Conservation (phyloP, 2,113 vertebrate genomes). For the Ammodramus savannarum region DNA sequence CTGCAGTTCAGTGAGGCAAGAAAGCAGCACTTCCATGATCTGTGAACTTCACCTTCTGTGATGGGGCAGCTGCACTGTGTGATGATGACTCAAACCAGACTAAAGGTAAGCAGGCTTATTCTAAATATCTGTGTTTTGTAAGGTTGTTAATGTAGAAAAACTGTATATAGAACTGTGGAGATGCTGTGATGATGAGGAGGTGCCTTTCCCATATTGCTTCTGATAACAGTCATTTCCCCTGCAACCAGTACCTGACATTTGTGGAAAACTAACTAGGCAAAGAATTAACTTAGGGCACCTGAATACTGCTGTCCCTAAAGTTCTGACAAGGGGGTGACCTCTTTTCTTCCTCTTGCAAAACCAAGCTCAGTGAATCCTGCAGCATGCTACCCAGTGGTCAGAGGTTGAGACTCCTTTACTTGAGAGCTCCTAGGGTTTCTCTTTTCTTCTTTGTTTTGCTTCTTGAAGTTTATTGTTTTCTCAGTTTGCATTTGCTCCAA, state of each 20-base stretch:
- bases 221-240: not conserved
- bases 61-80: not conserved
- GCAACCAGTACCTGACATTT: not conserved
- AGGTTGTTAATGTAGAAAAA: not conserved
- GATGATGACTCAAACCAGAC: not conserved
- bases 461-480: not conserved
- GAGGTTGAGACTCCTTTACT: not conserved
- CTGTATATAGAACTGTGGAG: not conserved
- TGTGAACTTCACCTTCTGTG: fast-evolving
- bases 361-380: not conserved
- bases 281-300: not conserved
- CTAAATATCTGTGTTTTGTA: not conserved
- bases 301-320: not conserved
- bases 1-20: not conserved
- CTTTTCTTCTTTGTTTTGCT: not conserved
- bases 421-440: not conserved
- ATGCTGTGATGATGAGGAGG: not conserved
- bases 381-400: not conserved
- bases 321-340: not conserved
- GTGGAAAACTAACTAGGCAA: not conserved
- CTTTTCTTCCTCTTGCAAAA: not conserved
- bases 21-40: not conserved
- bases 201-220: not conserved
- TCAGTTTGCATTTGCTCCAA: not conserved
- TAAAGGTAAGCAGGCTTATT: not conserved